Conservation (phyloP, 2,888 invertebrate species). For the Chloroclysta siterata region DNA sequence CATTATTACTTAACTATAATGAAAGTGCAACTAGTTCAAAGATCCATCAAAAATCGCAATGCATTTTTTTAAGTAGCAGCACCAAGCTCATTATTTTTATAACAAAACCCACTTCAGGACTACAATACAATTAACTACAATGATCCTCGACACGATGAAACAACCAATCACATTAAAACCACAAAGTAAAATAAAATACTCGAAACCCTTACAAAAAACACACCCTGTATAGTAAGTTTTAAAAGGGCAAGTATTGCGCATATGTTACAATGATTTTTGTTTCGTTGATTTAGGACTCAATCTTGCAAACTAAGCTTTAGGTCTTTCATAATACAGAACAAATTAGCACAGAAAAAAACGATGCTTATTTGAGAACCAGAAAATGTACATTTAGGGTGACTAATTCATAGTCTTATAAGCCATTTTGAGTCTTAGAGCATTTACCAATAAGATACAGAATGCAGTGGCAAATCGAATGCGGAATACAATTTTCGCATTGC, state of each 20-base stretch:
- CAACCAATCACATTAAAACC: conserved; percentile 53
- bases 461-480: neutral
- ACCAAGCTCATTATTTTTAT: conserved; percentile 11
- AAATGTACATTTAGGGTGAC: conserved; percentile 28
- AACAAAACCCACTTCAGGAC: conserved; percentile 23
- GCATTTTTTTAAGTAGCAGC: neutral
- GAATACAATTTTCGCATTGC: conserved; percentile 23
- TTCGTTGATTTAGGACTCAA: conserved; percentile 2
- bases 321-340: neutral
- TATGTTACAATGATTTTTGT: conserved; percentile 60
- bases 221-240: conserved; percentile 51
- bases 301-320: conserved; percentile 9
- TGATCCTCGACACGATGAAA: conserved; percentile 48
- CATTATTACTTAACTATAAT: no score
- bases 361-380: conserved; percentile 46
- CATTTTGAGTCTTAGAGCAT: neutral
- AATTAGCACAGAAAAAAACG: neutral
- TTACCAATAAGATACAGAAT: conserved; percentile 6
- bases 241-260: conserved; percentile 62
- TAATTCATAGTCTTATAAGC: neutral
- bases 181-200: conserved; percentile 43
- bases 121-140: conserved; percentile 40
- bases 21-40: no score
- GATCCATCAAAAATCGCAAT: neutral
- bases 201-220: conserved; percentile 52